phyloP scores from a whole-genome alignment of 2,888 invertebrate genomes.

The Lithodes maja region DNA sequence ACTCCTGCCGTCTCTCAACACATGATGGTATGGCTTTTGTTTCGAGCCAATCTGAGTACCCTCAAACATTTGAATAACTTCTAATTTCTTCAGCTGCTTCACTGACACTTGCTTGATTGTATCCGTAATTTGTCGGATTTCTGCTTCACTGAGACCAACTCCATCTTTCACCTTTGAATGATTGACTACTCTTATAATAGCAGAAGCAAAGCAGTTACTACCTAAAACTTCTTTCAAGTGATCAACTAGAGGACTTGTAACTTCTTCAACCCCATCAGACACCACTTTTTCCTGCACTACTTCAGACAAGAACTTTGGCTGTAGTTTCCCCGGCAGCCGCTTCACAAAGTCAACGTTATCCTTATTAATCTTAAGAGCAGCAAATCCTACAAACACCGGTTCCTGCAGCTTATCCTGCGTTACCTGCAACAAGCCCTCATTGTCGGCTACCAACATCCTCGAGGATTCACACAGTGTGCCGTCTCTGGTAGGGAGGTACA shows the following conservation, averaged over 20 bases:
- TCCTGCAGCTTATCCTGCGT: background rate
- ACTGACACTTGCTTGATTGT: constrained; percentile 4
- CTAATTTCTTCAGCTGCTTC: constrained; percentile 17
- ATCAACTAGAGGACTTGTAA: background rate
- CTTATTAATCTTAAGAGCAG: background rate
- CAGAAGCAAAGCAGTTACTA: background rate
- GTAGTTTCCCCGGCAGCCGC: constrained; percentile 12
- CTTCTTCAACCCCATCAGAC: background rate
- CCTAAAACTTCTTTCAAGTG: background rate
- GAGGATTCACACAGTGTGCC: constrained; percentile 16
- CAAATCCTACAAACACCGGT: constrained; percentile 33
- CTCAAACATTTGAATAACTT: background rate
- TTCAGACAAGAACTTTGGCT: constrained; percentile 33
- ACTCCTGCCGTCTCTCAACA: too few species aligned
- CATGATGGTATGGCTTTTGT: background rate
- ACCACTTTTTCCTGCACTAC: constrained; percentile 15
- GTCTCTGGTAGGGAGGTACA: constrained; percentile 31
- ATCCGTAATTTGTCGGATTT: background rate
- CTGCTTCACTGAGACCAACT: background rate
- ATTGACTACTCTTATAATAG: constrained; percentile 32
- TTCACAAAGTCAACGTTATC: constrained; percentile 25
- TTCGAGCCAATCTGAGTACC: background rate
- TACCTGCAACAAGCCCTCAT: background rate
- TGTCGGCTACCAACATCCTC: constrained; percentile 51
- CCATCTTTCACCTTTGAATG: background rate